Percentiles rank a stretch among this genome's conserved stretches.
phyloP scores from a whole-genome alignment of 1,140 invertebrate species.

The Bombyx mandarina region DNA sequence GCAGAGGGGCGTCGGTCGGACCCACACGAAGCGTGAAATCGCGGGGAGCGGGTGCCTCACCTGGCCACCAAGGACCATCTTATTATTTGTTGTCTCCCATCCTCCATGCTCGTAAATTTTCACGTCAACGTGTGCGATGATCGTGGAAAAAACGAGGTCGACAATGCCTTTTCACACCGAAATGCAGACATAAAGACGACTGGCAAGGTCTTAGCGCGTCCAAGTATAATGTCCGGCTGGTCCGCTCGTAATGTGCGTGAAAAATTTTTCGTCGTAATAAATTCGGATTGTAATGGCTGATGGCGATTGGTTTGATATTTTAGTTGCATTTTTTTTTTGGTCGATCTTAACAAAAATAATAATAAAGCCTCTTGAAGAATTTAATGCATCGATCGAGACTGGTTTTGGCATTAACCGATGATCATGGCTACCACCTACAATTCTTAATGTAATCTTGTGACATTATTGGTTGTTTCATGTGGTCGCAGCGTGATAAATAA shows the following conservation, averaged over 20 bases:
- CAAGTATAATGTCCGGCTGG: slow-evolving; percentile 11
- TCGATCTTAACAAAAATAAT: slow-evolving; percentile 51
- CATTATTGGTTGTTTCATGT: slow-evolving; percentile 41
- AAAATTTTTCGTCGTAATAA: slow-evolving; percentile 69
- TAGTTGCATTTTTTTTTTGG: slow-evolving; percentile 49
- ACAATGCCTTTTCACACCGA: slow-evolving; percentile 62
- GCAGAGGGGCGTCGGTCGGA: slow-evolving; percentile 22
- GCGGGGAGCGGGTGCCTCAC: slow-evolving; percentile 49
- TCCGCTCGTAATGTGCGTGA: slow-evolving; percentile 57
- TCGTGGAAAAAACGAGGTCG: slow-evolving; percentile 58
- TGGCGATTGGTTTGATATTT: slow-evolving; percentile 58
- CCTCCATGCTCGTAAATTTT: slow-evolving; percentile 67
- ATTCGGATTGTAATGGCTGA: slow-evolving; percentile 61
- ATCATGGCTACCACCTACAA: slow-evolving; percentile 52
- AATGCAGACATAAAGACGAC: slow-evolving; percentile 39
- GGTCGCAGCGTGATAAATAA: slow-evolving; percentile 42
- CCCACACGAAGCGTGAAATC: slow-evolving; percentile 68
- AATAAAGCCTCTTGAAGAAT: slow-evolving; percentile 38
- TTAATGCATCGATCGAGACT: slow-evolving; percentile 20
- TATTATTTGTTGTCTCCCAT: slow-evolving; percentile 69
- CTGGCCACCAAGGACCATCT: slow-evolving; percentile 49
- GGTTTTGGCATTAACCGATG: slow-evolving; percentile 34
- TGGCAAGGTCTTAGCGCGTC: slow-evolving; percentile 24
- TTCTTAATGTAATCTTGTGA: slow-evolving; percentile 22
- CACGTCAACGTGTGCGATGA: slow-evolving; percentile 67